phyloP scores from a whole-genome alignment of 2,797 vertebrate species.

The Urosaurus nigricauda region DNA sequence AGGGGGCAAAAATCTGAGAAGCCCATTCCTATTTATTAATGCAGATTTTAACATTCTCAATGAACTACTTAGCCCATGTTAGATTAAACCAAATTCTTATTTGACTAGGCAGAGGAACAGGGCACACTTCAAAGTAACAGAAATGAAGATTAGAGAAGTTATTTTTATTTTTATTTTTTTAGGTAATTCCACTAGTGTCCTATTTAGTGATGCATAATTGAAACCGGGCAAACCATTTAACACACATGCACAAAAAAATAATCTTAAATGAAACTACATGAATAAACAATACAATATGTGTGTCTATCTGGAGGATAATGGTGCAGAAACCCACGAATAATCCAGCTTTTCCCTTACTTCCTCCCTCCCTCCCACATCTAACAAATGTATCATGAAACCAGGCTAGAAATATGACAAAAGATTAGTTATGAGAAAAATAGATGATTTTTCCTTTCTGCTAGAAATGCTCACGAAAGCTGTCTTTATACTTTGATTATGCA shows the following conservation, averaged over 20 bases:
- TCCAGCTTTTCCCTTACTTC: neutral
- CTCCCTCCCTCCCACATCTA: neutral
- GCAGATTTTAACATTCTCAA: constrained; percentile 82
- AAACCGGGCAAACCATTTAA: constrained; percentile 40
- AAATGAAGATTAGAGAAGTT: constrained; percentile 69
- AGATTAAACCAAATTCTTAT: constrained; percentile 77
- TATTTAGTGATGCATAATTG: constrained; percentile 46
- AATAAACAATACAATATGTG: constrained; percentile 25
- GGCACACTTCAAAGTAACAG: constrained; percentile 70
- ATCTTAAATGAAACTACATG: constrained; percentile 52
- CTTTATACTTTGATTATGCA: neutral
- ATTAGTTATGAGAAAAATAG: neutral
- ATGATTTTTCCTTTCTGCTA: neutral
- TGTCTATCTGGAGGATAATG: neutral
- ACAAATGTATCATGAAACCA: neutral
- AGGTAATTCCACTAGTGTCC: constrained; percentile 40
- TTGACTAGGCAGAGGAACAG: constrained; percentile 70
- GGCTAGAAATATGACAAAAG: constrained; percentile 5
- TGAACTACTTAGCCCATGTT: constrained; percentile 78
- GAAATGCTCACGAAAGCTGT: neutral
- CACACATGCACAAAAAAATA: constrained; percentile 42
- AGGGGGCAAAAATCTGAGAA: constrained; percentile 74
- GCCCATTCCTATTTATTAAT: constrained; percentile 81
- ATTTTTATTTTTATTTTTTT: constrained; percentile 53
- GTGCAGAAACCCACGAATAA: neutral